phyloP scores from a whole-genome alignment of 2,113 vertebrate genomes.

The Stercorarius parasiticus region DNA sequence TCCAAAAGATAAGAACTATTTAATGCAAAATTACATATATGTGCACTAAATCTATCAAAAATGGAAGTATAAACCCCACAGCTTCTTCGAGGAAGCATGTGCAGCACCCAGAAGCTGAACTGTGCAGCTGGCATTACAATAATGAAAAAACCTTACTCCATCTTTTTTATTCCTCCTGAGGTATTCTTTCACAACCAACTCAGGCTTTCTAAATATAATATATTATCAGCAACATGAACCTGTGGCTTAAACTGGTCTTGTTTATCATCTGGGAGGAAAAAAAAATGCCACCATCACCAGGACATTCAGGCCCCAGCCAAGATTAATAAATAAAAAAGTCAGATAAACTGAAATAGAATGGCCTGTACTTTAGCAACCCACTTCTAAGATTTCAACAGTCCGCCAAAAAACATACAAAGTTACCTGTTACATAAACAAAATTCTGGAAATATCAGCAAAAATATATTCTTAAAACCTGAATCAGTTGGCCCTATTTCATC shows the following conservation, averaged over 20 bases:
- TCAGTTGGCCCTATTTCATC: not conserved
- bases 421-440: constrained; percentile 53
- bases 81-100: constrained; percentile 33
- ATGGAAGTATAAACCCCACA: constrained; percentile 49
- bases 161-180: constrained; percentile 16
- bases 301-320: constrained; percentile 27
- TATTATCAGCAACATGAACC: constrained; percentile 27
- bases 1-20: not conserved
- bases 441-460: constrained; percentile 46
- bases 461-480: not conserved
- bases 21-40: not conserved
- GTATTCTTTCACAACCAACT: constrained; percentile 24
- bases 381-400: constrained; percentile 40
- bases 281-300: constrained; percentile 33
- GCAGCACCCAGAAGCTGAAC: constrained; percentile 38
- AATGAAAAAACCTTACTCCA: constrained; percentile 24
- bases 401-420: not conserved
- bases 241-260: not conserved
- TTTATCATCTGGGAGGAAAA: not conserved
- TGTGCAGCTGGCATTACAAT: constrained; percentile 25
- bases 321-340: constrained; percentile 60
- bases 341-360: constrained; percentile 54
- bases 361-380: constrained; percentile 40
- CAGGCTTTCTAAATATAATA: constrained; percentile 42
- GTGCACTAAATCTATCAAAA: not conserved